Evolutionary conservation across 2,113 vertebrate species (phyloP).

Genomic region (Plectropomus leopardus): DNA sequence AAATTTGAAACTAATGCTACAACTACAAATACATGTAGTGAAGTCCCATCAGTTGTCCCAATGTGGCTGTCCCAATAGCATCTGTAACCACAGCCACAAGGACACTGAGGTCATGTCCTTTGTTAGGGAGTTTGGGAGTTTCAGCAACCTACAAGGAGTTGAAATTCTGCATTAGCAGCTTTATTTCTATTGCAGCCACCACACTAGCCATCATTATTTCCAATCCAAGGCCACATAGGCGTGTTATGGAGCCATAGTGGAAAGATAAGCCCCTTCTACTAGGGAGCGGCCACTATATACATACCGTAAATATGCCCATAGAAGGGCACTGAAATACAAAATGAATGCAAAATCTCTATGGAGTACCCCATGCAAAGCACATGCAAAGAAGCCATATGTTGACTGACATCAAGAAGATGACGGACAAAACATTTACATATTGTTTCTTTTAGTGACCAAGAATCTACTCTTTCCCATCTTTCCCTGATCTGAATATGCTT

Average conservation of each 20-base stretch:
- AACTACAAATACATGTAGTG: neutral
- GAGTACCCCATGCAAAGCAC: conserved; percentile 34
- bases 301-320: neutral
- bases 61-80: neutral
- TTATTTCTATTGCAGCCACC: too few species aligned
- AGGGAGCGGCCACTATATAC: too few species aligned
- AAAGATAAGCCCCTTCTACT: too few species aligned
- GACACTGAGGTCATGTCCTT: neutral
- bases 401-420: neutral
- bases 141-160: neutral
- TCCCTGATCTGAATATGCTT: neutral
- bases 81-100: neutral
- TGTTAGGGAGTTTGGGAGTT: neutral
- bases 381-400: conserved; percentile 40
- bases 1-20: neutral
- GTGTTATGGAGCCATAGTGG: too few species aligned
- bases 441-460: neutral
- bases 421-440: neutral
- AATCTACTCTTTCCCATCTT: neutral
- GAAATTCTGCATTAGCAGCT: too few species aligned
- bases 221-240: too few species aligned
- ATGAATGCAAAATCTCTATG: conserved; percentile 12
- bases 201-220: too few species aligned
- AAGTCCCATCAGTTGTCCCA: neutral
- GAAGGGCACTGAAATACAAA: conserved; percentile 18